Conservation (phyloP, 2,888 invertebrate species). For the Orchesella flavescens region DNA sequence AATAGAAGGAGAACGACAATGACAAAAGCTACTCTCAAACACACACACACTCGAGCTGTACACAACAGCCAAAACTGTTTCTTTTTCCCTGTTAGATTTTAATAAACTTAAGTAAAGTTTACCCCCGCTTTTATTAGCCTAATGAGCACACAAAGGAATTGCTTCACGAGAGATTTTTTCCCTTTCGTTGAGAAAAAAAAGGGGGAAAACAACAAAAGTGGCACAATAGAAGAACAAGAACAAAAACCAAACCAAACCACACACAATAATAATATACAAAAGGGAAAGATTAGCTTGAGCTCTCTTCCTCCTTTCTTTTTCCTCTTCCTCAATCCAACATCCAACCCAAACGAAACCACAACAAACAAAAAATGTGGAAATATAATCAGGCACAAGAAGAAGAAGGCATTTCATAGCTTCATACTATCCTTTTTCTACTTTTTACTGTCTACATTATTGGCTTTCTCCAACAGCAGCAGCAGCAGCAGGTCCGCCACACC, state of each 20-base stretch:
- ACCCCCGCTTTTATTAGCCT: conserved; percentile 16
- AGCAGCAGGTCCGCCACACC: too few relatives aligned
- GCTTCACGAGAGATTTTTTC: conserved; percentile 27
- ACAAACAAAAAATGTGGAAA: conserved; percentile 11
- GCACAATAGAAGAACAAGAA: too few relatives aligned
- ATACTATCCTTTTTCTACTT: too few relatives aligned
- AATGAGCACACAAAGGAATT: conserved; percentile 48
- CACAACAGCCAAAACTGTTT: background rate
- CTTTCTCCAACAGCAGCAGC: too few relatives aligned
- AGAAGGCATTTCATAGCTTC: too few relatives aligned
- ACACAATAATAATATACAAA: background rate
- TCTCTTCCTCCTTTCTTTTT: background rate
- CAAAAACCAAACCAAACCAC: background rate
- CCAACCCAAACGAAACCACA: background rate
- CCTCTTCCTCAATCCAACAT: background rate
- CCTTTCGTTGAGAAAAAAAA: conserved; percentile 26
- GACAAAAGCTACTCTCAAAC: too few relatives aligned
- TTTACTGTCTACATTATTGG: too few relatives aligned
- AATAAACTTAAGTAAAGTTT: conserved; percentile 52
- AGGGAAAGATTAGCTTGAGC: conserved; percentile 9
- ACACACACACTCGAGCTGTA: background rate
- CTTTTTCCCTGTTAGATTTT: conserved; percentile 22
- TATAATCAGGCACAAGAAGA: background rate
- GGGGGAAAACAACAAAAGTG: conserved; percentile 5
- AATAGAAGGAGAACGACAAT: too few relatives aligned